phyloP scores from a whole-genome alignment of 2,113 vertebrate species.

The Ancistrus triradiatus region DNA sequence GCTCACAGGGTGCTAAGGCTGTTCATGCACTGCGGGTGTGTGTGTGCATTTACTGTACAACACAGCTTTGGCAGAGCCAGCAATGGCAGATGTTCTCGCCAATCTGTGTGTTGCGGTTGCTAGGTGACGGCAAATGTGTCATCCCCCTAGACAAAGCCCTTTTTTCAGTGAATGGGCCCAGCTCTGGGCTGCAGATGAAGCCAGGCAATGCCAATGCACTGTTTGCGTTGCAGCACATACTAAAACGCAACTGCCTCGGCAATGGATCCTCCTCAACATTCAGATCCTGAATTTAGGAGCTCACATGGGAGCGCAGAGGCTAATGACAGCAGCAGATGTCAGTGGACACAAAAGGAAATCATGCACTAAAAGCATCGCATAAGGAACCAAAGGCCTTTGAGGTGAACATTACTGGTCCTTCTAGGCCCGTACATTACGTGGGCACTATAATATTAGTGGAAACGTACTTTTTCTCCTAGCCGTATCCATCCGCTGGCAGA shows the following conservation, averaged over 20 bases:
- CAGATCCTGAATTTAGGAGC: slow-evolving; percentile 28
- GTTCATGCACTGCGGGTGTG: slow-evolving; percentile 10
- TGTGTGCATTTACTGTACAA: slow-evolving; percentile 43
- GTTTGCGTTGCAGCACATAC: slow-evolving; percentile 25
- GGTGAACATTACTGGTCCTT: slow-evolving; percentile 18
- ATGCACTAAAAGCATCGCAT: slow-evolving; percentile 36
- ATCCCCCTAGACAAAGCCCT: slow-evolving; percentile 41
- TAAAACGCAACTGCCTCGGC: slow-evolving; percentile 28
- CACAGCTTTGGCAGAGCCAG: slow-evolving; percentile 38
- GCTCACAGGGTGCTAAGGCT: slow-evolving; percentile 15
- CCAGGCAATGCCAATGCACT: slow-evolving; percentile 26
- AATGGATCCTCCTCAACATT: slow-evolving; percentile 35
- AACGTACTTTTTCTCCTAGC: slow-evolving; percentile 9
- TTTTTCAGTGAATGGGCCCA: slow-evolving; percentile 32
- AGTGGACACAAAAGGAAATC: slow-evolving; percentile 38
- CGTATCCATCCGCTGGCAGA: slow-evolving; percentile 12
- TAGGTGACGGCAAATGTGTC: slow-evolving; percentile 42
- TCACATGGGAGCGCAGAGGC: slow-evolving; percentile 37
- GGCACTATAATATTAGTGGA: slow-evolving; percentile 36
- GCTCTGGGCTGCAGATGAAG: slow-evolving; percentile 19
- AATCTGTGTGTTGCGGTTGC: slow-evolving; percentile 53
- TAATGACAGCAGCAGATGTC: slow-evolving; percentile 47
- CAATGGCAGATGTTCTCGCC: slow-evolving; percentile 50
- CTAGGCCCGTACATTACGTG: slow-evolving; percentile 13
- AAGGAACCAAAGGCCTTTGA: slow-evolving; percentile 19